Conservation (phyloP, 2,888 invertebrate species). For the Plebejus melissa region DNA sequence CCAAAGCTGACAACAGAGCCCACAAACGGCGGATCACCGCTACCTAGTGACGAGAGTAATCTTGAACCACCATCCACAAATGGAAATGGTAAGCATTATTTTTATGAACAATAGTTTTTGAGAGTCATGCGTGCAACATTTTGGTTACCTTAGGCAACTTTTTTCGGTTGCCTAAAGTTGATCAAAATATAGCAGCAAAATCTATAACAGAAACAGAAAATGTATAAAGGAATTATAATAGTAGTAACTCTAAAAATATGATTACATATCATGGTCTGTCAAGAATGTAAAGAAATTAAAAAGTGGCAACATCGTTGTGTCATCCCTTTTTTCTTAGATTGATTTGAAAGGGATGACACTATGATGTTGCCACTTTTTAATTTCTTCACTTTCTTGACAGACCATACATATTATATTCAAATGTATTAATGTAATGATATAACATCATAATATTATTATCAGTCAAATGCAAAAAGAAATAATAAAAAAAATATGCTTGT, state of each 20-base stretch:
- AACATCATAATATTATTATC: not conserved
- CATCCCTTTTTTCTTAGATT: too few relatives aligned
- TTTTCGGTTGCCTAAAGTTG: not conserved
- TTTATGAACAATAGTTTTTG: not conserved
- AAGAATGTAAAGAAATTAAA: too few relatives aligned
- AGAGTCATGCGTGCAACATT: not conserved
- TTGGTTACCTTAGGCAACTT: not conserved
- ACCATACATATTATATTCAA: too few relatives aligned
- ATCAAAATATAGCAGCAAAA: not conserved
- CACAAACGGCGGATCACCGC: constrained; percentile 73
- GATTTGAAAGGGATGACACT: too few relatives aligned
- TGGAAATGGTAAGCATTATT: constrained; percentile 61
- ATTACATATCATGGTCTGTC: too few relatives aligned
- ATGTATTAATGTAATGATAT: not conserved
- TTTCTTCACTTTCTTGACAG: too few relatives aligned
- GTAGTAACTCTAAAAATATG: too few relatives aligned
- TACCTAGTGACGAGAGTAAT: constrained; percentile 87
- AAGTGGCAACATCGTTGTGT: too few relatives aligned
- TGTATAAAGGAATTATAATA: not conserved
- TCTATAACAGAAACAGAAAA: not conserved
- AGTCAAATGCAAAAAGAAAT: not conserved
- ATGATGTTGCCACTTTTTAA: too few relatives aligned
- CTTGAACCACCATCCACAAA: constrained; percentile 83
- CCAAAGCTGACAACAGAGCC: constrained; percentile 76
- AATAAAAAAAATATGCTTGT: not conserved